Base-by-base conservation (phyloP, 2,888 invertebrate species). In the Isotomurus palustris region DNA sequence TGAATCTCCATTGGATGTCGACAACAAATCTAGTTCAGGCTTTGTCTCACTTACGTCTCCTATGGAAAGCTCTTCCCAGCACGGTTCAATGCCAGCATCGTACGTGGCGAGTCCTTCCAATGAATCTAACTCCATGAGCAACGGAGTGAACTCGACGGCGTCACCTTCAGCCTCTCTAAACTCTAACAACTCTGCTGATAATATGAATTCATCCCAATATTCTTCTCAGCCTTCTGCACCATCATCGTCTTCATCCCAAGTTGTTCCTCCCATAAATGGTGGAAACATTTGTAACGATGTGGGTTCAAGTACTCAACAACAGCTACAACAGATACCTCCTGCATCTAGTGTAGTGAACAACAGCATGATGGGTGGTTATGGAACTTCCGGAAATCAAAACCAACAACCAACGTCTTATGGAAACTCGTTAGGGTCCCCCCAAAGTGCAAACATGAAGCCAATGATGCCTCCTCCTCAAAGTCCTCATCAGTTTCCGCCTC, bases 401-500 rank as follows among this genome's bases (percentile, higher is more conserved):
- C 41, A 47, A 32, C 48, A n/a, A 17, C 22, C 21, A 5, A 22
- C n/a, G 24, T 24, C 43, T 43, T 43, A 43, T 43, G 38, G 38
- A 40, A n/a, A 40, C 22, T 43, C 43, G 6, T 6, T 43, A 8
- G 43, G 29, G 6, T 35, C 48, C 14, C 55, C 54, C n/a, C 47
- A 47, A 47, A 28, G 28, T 17, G 49, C 35, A 19, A n/a, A n/a
- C n/a, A 32, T 28, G 29, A 52, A n/a, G 36, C 62, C 25, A 2
- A 61, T 72, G 54, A 69, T 69, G 53, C 67, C 72, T 44, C 67
- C 72, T 47, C 71, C 73, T 35, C 72, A 73, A 50, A 69, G 74
- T 43, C 70, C 73, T 0, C 72, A 71, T 63, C 74, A 69, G 56
- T 64, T 64, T 58, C 64, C 66, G 19, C 53, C 57, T 28, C 67